Conservation (phyloP, 2,888 invertebrate genomes). For the Troides oblongomaculatus region DNA sequence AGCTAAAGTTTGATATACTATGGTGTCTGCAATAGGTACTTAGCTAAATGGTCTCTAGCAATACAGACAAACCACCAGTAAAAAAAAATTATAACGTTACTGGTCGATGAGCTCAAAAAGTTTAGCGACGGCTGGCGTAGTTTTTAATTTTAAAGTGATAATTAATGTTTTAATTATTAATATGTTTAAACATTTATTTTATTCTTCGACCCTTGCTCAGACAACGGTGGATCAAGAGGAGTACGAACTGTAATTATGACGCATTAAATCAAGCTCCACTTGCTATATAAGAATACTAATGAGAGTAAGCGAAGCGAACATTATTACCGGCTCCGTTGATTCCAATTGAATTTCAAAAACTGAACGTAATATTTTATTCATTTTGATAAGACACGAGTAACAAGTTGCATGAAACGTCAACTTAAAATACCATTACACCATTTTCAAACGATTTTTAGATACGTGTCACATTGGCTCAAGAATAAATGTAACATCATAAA, state of each 20-base stretch:
- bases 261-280: slow-evolving; percentile 11
- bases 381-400: slow-evolving; percentile 8
- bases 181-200: neutral
- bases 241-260: slow-evolving; percentile 17
- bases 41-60: no score
- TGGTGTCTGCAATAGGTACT: no score
- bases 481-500: neutral
- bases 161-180: no score
- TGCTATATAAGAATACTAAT: slow-evolving; percentile 25
- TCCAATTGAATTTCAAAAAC: slow-evolving; percentile 18
- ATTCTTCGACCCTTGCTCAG: neutral
- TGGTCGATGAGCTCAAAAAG: no score
- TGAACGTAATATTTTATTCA: slow-evolving; percentile 17
- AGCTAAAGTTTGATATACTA: no score
- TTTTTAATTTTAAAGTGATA: no score
- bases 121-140: no score
- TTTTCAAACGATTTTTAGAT: neutral
- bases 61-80: no score
- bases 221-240: neutral
- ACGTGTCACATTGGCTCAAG: neutral
- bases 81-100: no score
- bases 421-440: slow-evolving; percentile 1
- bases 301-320: slow-evolving; percentile 21
- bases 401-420: neutral
- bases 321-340: slow-evolving; percentile 17